phyloP scores from a whole-genome alignment of 2,113 vertebrate species.

The Telmatochromis brachygnathus region DNA sequence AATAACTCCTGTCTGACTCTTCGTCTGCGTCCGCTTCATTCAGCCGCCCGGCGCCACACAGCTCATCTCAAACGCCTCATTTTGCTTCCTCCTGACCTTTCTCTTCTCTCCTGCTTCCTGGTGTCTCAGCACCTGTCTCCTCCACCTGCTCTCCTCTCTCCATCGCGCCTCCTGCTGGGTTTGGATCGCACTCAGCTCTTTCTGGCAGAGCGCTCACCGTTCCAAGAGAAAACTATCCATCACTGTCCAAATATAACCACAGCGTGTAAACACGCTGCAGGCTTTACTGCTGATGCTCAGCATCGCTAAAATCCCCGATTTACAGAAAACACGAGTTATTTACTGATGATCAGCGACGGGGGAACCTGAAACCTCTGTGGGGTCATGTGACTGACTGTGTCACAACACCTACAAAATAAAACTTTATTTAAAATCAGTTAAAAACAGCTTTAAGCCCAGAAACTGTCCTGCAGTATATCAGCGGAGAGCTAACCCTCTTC shows the following conservation, averaged over 20 bases:
- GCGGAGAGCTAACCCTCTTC: not conserved
- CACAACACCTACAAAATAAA: not conserved
- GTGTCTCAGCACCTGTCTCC: conserved; percentile 27
- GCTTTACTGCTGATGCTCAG: not conserved
- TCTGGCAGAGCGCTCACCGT: not conserved
- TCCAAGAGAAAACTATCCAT: not conserved
- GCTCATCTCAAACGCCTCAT: not conserved
- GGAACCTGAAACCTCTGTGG: not conserved
- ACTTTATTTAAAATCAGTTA: not conserved
- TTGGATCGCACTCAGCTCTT: not conserved
- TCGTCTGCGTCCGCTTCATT: not conserved
- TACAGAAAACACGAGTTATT: not conserved
- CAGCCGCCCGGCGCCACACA: not conserved
- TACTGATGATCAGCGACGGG: not conserved
- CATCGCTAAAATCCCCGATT: accelerated
- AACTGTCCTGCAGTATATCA: not conserved
- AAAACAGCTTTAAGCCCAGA: not conserved
- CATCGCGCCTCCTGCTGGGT: not conserved
- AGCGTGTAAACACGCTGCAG: not conserved
- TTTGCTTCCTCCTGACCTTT: not conserved
- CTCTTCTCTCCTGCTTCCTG: not conserved
- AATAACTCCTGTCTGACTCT: not conserved
- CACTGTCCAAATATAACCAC: not conserved
- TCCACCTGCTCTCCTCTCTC: not conserved
- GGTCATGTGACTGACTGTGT: not conserved